Conservation (phyloP, 2,888 invertebrate genomes). For the Pollenia angustigena region DNA sequence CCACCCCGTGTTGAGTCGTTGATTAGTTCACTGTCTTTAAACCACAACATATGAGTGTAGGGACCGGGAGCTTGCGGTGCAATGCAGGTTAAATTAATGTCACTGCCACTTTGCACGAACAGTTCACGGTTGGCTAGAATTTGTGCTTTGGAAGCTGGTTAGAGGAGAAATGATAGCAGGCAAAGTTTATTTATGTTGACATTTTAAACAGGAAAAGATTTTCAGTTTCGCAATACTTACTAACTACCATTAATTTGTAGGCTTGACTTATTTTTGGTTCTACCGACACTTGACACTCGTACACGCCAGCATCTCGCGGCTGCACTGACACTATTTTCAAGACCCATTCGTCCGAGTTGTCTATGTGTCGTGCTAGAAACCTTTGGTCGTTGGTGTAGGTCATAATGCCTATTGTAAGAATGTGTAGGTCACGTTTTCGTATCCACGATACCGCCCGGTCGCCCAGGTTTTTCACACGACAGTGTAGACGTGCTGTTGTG, state of each 20-base stretch:
- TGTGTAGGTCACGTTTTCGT: constrained; percentile 89
- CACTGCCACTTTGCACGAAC: constrained; percentile 94
- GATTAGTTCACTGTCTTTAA: constrained; percentile 92
- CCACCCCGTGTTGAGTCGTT: constrained; percentile 94
- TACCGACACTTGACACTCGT: constrained; percentile 91
- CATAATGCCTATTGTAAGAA: constrained; percentile 89
- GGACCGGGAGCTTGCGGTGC: constrained; percentile 89
- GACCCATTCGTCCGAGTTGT: constrained; percentile 90
- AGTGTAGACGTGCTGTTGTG: constrained; percentile 93
- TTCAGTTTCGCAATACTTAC: constrained; percentile 85
- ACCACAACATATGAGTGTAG: constrained; percentile 92
- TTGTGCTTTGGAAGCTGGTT: constrained; percentile 93
- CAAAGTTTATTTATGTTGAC: not conserved
- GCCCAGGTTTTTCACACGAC: constrained; percentile 92
- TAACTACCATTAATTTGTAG: constrained; percentile 86
- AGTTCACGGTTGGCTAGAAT: constrained; percentile 93
- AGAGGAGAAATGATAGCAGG: constrained; percentile 5
- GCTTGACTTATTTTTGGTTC: constrained; percentile 91
- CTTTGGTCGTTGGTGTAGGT: constrained; percentile 91
- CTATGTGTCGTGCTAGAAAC: constrained; percentile 89
- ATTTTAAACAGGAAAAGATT: not conserved
- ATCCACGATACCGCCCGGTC: constrained; percentile 94
- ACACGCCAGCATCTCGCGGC: constrained; percentile 88
- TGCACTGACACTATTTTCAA: constrained; percentile 89
- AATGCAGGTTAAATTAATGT: constrained; percentile 95